Base-by-base conservation (phyloP, 2,888 invertebrate species). In the Hylaea fasciaria region DNA sequence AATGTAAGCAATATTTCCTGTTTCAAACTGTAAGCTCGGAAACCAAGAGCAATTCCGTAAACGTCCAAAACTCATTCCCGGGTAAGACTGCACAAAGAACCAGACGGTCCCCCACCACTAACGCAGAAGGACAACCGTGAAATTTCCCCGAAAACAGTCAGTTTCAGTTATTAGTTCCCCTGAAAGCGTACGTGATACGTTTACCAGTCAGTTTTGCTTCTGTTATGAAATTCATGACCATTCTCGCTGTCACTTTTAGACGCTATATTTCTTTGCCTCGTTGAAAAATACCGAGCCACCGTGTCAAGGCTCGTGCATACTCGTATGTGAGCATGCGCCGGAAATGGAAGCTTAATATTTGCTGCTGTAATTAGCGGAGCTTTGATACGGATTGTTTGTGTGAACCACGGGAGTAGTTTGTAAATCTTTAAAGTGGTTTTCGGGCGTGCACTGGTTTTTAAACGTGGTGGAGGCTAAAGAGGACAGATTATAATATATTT, bases 301-400 rank as follows among this genome's bases (percentile, higher is more conserved):
- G 70, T 68, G 64, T 68, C 69, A 54, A 43, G 52, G 52, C 66
- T 58, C 60, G 50, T 78, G 78, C 78, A 83, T 80, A n/a, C n/a
- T n/a, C n/a, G n/a, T n/a, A 78, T 74, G 63, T 57, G 69, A 80
- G 72, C 63, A 70, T 69, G 71, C 74, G 66, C 62, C 68, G 62
- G 71, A 78, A 80, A 79, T 77, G 74, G 73, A 76, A 72, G 72
- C 73, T 77, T 81, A 82, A 83, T 81, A 83, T 82, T 83, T 82
- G 80, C 73, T 40, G 61, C 69, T 67, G 76, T 83, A 82, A 83
- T 83, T 83, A 81, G 74, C 71, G 73, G 66, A 68, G 77, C 74
- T 77, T 76, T 78, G 70, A 70, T 66, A 69, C 68, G 69, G 65
- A 70, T 68, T 71, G 69, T 77, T 73, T 72, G 67, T 50, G 56